phyloP scores from a whole-genome alignment of 1,140 invertebrate species.

The Sycobia sp. region DNA sequence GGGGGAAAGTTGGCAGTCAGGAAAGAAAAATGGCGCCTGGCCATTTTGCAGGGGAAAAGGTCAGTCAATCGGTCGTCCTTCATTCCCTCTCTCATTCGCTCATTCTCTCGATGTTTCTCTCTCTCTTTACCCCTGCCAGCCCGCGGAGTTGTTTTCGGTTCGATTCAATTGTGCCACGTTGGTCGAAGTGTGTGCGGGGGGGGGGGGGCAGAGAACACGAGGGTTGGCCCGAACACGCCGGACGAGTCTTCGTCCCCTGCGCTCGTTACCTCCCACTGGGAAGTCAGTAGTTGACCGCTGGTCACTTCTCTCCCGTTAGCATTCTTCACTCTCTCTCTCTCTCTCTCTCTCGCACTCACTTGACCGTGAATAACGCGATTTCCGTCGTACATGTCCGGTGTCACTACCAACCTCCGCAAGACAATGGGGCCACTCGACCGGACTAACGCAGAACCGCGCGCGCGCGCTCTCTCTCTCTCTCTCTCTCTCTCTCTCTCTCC shows the following conservation, averaged over 20 bases:
- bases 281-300: conserved; percentile 57
- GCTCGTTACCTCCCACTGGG: conserved; percentile 51
- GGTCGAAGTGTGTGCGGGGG: not conserved
- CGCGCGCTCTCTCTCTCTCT: no score
- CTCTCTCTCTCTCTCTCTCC: no score
- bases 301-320: no score
- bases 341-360: no score
- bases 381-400: not conserved
- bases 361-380: conserved; percentile 59
- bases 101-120: no score
- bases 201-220: not conserved
- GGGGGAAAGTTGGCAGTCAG: no score
- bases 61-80: no score
- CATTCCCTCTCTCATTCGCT: no score
- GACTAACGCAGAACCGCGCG: no score
- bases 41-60: conserved; percentile 56
- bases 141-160: conserved; percentile 24
- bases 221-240: not conserved
- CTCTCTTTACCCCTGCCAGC: conserved; percentile 42
- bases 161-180: conserved; percentile 45
- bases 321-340: no score
- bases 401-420: no score
- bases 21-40: conserved; percentile 47
- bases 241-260: conserved; percentile 11
- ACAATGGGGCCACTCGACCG: conserved; percentile 35